Conservation (phyloP, 1,140 invertebrate genomes). For the Choristoneura fumiferana region DNA sequence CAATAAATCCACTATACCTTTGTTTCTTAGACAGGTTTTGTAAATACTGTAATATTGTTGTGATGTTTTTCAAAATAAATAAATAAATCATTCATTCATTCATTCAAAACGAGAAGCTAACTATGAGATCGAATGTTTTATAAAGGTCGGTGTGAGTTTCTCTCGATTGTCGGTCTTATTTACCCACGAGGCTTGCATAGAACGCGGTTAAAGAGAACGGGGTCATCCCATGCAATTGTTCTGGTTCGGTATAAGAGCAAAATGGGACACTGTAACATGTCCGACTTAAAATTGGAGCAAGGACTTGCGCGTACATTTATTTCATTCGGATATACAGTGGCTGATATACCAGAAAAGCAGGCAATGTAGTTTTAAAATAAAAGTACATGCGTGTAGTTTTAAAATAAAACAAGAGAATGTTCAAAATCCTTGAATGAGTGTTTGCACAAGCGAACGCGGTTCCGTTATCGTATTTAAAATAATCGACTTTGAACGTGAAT, state of each 20-base stretch:
- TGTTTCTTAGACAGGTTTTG: too few relatives aligned
- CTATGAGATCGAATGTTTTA: slow-evolving; percentile 27
- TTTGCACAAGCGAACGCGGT: slow-evolving; percentile 25
- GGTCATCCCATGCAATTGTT: slow-evolving; percentile 58
- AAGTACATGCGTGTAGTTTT: too few relatives aligned
- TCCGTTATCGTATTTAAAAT: slow-evolving; percentile 47
- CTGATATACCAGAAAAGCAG: background rate
- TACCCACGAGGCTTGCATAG: slow-evolving; percentile 2
- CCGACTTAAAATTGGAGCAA: slow-evolving; percentile 47
- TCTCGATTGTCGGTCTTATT: background rate
- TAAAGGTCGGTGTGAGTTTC: background rate
- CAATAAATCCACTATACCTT: too few relatives aligned
- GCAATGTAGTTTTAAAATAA: slow-evolving; percentile 3
- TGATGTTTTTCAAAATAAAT: too few relatives aligned
- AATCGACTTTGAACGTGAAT: slow-evolving; percentile 70
- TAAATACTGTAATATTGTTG: too few relatives aligned
- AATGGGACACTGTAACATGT: slow-evolving; percentile 43
- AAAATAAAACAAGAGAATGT: too few relatives aligned
- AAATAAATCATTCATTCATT: too few relatives aligned
- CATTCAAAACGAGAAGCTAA: slow-evolving; percentile 47
- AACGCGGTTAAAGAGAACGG: slow-evolving; percentile 36
- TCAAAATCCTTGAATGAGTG: slow-evolving; percentile 28
- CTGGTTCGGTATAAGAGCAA: slow-evolving; percentile 42
- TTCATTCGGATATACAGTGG: background rate
- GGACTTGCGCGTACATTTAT: slow-evolving; percentile 24